phyloP scores from a whole-genome alignment of 2,888 invertebrate genomes.

The Candidula unifasciata region DNA sequence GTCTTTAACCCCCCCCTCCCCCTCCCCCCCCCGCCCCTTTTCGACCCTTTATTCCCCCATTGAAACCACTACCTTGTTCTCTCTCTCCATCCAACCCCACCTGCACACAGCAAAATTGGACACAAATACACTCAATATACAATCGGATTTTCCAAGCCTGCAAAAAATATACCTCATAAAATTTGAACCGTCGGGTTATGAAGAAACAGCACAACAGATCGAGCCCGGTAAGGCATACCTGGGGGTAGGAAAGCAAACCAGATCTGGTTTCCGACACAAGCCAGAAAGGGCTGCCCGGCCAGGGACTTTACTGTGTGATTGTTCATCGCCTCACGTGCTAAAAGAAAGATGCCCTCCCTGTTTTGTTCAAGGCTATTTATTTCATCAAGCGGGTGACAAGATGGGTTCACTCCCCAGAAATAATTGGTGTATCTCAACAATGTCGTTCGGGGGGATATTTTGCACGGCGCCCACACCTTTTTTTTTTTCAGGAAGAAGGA shows the following conservation, averaged over 20 bases:
- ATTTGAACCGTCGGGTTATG: neutral
- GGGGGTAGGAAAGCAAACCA: neutral
- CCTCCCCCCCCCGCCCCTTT: too few species aligned
- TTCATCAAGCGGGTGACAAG: constrained; percentile 26
- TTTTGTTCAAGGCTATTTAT: constrained; percentile 24
- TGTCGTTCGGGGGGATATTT: neutral
- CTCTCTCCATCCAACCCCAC: too few species aligned
- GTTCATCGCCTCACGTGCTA: neutral
- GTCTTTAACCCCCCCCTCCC: too few species aligned
- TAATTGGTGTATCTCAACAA: neutral
- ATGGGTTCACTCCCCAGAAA: constrained; percentile 1
- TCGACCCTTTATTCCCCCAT: too few species aligned
- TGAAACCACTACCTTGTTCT: too few species aligned
- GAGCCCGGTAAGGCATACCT: neutral
- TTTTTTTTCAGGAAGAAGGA: neutral
- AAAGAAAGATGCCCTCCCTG: constrained; percentile 4
- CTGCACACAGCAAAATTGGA: too few species aligned
- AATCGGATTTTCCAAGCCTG: neutral
- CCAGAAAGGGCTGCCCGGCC: neutral
- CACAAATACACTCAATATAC: too few species aligned
- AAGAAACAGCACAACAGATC: too few species aligned
- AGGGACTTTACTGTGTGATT: neutral
- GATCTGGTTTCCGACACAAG: constrained; percentile 11
- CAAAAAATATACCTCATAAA: constrained; percentile 5
- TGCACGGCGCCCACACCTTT: neutral